Evolutionary conservation across 2,888 invertebrate species (phyloP).

Genomic region (Zhuqinia jingwanae): DNA sequence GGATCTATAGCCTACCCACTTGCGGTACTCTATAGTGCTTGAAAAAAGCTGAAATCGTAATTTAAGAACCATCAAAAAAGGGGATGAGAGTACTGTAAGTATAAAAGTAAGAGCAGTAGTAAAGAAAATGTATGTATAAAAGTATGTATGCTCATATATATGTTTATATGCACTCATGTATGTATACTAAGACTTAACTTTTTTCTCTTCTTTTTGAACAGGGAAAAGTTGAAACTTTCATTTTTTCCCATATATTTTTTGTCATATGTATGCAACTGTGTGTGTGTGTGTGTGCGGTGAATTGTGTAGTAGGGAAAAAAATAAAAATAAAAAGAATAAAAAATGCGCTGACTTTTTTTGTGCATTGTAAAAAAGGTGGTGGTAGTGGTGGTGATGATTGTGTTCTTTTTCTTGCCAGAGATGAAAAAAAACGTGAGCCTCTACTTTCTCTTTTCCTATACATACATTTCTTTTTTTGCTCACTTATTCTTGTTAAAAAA

Average conservation of each 20-base stretch:
- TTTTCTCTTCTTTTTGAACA: conserved; percentile 24
- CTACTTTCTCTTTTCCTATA: conserved; percentile 8
- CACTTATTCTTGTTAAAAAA: not conserved
- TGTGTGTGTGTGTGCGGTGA: not conserved
- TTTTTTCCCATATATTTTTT: conserved; percentile 14
- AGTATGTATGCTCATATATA: too few species aligned
- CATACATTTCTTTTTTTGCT: not conserved
- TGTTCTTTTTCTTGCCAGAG: too few species aligned
- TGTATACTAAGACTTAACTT: conserved; percentile 53
- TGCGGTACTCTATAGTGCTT: not conserved
- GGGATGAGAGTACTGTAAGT: conserved; percentile 50
- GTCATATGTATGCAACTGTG: conserved; percentile 44
- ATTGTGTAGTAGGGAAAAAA: too few species aligned
- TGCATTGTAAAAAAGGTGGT: too few species aligned
- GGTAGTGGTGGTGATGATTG: conserved; percentile 44
- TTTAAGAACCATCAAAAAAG: conserved; percentile 63
- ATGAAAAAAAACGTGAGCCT: conserved; percentile 8
- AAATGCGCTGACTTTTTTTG: conserved; percentile 41
- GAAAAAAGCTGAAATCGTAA: conserved; percentile 56
- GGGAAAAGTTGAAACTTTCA: conserved; percentile 45
- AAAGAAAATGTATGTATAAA: too few species aligned
- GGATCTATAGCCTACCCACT: too few species aligned
- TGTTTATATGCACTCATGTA: too few species aligned
- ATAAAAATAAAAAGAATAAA: conserved; percentile 32
- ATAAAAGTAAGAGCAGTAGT: not conserved